Evolutionary conservation across 35 echinoderm and acorn worm species (phyloP).

Genomic region (Ptychodera flava): DNA sequence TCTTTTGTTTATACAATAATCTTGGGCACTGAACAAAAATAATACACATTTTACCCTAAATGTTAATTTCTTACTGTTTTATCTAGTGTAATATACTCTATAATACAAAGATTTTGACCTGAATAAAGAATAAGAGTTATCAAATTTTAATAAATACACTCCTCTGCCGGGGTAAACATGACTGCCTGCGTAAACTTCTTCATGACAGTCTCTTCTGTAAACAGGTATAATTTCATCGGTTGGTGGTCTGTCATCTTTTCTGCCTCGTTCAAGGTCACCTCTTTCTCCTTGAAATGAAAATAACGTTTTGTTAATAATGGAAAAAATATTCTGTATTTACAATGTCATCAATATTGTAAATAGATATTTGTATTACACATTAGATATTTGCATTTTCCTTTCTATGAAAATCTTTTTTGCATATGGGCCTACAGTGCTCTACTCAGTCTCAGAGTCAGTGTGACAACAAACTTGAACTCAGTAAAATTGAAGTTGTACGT

Average conservation of each 20-base stretch:
- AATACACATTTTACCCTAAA: background rate
- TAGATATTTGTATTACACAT: too few relatives aligned
- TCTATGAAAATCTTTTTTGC: too few relatives aligned
- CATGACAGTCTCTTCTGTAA: conserved; percentile 82
- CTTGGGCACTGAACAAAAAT: too few relatives aligned
- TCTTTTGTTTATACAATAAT: too few relatives aligned
- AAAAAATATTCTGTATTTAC: too few relatives aligned
- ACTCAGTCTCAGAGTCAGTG: too few relatives aligned
- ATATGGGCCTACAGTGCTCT: too few relatives aligned
- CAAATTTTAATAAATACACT: conserved; percentile 92
- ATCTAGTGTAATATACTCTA: conserved; percentile 86
- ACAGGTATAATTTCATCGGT: conserved; percentile 95
- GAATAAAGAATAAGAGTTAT: conserved; percentile 97
- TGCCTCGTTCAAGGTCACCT: conserved; percentile 53
- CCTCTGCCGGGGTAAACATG: conserved; percentile 90
- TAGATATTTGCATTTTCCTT: too few relatives aligned
- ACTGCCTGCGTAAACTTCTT: conserved; percentile 81
- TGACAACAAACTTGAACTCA: too few relatives aligned
- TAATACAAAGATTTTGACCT: conserved; percentile 93
- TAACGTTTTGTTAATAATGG: background rate
- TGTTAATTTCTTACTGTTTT: background rate
- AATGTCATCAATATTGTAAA: too few relatives aligned
- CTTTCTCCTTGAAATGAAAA: conserved; percentile 35
- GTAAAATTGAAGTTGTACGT: too few relatives aligned
- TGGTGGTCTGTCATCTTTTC: conserved; percentile 73